A percentile compares a stretch with the other conserved stretches of the same genome.
phyloP scores from a whole-genome alignment of 1,140 invertebrate genomes.

The Onthophagus taurus region DNA sequence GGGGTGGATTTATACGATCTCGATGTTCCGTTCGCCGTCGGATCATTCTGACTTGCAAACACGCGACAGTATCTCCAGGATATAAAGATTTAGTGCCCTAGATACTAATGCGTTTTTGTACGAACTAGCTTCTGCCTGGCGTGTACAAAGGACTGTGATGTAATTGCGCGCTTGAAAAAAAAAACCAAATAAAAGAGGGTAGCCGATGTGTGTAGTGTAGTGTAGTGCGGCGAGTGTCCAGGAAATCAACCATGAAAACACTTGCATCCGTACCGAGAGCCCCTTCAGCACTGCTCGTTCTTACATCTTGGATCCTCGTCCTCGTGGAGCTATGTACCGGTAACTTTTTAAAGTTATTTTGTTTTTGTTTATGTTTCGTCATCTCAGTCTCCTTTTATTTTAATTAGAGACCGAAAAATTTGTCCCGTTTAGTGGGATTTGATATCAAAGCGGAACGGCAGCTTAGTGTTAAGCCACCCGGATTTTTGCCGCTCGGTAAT shows the following conservation, averaged over 20 bases:
- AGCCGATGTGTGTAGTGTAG: too few relatives aligned
- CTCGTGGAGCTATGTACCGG: constrained; percentile 16
- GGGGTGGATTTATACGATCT: background rate
- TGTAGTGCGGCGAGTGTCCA: background rate
- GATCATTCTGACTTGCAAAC: too few relatives aligned
- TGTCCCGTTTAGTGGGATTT: too few relatives aligned
- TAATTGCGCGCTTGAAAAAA: background rate
- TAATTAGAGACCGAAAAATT: too few relatives aligned
- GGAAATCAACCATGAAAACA: constrained; percentile 9
- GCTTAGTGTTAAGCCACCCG: too few relatives aligned
- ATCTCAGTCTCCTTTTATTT: too few relatives aligned
- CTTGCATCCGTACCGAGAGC: constrained; percentile 10
- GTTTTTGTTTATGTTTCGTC: too few relatives aligned
- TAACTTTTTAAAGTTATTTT: too few relatives aligned
- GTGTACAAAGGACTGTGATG: background rate
- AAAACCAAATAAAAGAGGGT: too few relatives aligned
- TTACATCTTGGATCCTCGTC: constrained; percentile 14
- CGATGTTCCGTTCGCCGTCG: background rate
- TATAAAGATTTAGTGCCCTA: constrained; percentile 10
- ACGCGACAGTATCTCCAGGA: constrained; percentile 9
- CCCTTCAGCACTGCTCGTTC: constrained; percentile 11
- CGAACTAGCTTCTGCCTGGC: background rate
- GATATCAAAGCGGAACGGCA: too few relatives aligned
- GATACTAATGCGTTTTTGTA: constrained; percentile 6
- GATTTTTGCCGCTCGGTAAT: too few relatives aligned